Evolutionary conservation across 2,113 vertebrate species (phyloP), one percentile per base, ranked within the genome.

Genomic region (Poecilia latipinna): DNA sequence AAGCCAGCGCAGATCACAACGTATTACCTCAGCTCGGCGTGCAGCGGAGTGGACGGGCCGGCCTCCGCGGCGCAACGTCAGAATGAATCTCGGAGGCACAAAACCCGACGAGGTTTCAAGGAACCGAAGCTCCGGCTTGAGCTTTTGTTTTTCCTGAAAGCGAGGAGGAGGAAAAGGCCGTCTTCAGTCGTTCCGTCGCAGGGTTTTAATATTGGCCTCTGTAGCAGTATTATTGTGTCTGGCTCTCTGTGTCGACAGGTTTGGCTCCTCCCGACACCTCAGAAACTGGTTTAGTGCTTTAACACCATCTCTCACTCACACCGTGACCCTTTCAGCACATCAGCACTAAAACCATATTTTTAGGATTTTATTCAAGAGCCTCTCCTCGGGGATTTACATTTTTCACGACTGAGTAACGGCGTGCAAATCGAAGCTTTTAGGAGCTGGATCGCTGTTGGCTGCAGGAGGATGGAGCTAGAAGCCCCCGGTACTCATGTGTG

Each of bases 251-350:
- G 32, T 57, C 7, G n/a, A 22, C 69, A 29, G 57, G 35, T 72
- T 61, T 26, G 31, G 33, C 93, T 95, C 86, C 94, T 93, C 7
- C 94, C 92, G 1, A 91, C 93, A 1, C 89, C 93, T 3, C 86
- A 89, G 63, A 93, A 91, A 26, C 84, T 94, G 70, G 91, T 95
- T 68, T 89, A 94, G 60, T 92, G 95, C 68, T 93, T 95, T 78
- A 74, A 74, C 61, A 93, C 91, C 44, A 87, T 94, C 69, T 93
- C 35, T 39, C 33, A 39, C 64, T 65, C 33, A 29, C 24, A 12
- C 64, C 24, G 35, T 65, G 64, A 65, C 64, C 64, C 64, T 65
- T 65, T 65, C 64, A 65, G 64, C 64, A 39, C 64, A 39, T 39
- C 64, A 39, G 33, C 64, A 12, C 64, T 39, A n/a, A 65, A 39